Base-by-base conservation (phyloP, 2,113 vertebrate species). In the Epinephelus cyanopodus region DNA sequence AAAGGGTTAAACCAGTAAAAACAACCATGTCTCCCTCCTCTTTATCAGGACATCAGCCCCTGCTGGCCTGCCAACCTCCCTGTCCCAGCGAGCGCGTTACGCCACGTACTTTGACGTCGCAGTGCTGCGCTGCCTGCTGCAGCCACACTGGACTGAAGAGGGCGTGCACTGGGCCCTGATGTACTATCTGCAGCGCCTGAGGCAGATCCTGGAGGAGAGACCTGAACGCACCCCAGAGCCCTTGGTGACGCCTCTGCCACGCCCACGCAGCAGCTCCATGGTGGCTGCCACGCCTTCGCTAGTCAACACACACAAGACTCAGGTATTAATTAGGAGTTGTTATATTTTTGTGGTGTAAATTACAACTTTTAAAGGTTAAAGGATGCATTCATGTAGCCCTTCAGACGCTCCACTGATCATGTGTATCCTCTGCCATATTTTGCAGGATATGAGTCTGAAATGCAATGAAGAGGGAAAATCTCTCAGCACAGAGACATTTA, bases 271-370 rank as follows among this genome's bases (percentile, higher is more conserved):
- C 89, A 99, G 97, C 92, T 99, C 99, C 19, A 99, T 99, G 98
- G 98, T 99, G 92, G 99, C 98, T 0, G 96, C 97, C 4, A 94
- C 98, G 0, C 98, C 99, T 1, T 99, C 98, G 0, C 91, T 99
- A 81, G 98, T 99, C 89, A 99, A 99, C 86, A 99, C 98, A 5
- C 98, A 99, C 92, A 99, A 98, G 94, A 99, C 98, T 15, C 98
- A 99, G 96, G 98, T 98, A 29, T 0, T 29, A 29, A 29, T 29
- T 29, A 29, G 29, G 29, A 42, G 6, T 23, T 37, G 6, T 52
- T 7, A 4, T 19, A 3, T 37, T 19, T 61, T 61, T 64, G 19
- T 5, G 63, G 2, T 29, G 29, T 29, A 25, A 25, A 50, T 67
- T 39, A 23, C 39, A 23, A 23, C 15, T 29, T 58, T 37, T 21